Evolutionary conservation across 1,140 invertebrate species (phyloP).

Genomic region (Lucilia cuprina): DNA sequence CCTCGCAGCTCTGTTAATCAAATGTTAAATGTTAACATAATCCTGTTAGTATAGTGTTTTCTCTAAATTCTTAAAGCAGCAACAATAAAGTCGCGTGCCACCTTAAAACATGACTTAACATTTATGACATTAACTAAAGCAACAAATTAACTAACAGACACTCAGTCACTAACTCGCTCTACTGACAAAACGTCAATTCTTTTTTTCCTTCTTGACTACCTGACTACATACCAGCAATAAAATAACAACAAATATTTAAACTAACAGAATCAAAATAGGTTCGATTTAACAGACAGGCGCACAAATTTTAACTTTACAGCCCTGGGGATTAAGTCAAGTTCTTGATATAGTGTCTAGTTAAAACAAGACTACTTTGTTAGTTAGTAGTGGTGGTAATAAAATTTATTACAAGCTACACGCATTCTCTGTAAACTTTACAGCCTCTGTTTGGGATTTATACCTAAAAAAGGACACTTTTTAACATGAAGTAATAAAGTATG

Average conservation of each 20-base stretch:
- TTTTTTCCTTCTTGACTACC: background rate
- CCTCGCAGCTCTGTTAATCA: background rate
- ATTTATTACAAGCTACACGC: background rate
- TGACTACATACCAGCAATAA: background rate
- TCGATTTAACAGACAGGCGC: background rate
- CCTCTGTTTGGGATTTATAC: background rate
- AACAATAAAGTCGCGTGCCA: background rate
- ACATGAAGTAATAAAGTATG: background rate
- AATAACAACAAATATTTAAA: background rate
- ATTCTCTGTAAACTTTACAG: constrained; percentile 16
- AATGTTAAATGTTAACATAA: too few relatives aligned
- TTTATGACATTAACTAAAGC: background rate
- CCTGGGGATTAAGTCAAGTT: constrained; percentile 12
- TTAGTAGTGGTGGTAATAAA: background rate
- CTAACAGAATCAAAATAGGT: background rate
- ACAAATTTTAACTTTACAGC: constrained; percentile 17
- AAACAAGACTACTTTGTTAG: background rate
- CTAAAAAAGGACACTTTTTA: background rate
- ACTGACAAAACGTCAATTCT: too few relatives aligned
- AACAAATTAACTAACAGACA: background rate
- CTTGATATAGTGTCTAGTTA: background rate
- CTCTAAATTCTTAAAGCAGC: too few relatives aligned
- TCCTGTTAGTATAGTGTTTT: too few relatives aligned
- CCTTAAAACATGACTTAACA: background rate
- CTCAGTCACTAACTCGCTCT: background rate